Evolutionary conservation across 2,113 vertebrate genomes (phyloP), one percentile per base, ranked within the genome.

Genomic region (Toxotes chatareus): DNA sequence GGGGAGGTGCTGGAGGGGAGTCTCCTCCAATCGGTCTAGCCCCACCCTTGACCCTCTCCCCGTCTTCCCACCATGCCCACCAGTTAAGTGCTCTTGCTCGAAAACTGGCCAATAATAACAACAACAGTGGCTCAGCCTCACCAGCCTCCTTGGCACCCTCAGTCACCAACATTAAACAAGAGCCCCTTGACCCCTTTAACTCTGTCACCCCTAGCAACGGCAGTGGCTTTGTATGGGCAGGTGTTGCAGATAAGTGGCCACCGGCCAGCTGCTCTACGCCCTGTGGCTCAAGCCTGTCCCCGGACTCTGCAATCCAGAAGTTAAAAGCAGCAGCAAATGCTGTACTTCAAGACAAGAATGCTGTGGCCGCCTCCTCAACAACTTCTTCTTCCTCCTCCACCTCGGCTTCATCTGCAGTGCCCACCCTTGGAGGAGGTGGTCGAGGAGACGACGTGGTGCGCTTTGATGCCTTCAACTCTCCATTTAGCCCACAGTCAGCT

Each of bases 281-380:
- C 87, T 95, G 95, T 38, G 91, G 96, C 91, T 97, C 97, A 71
- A 95, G 97, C 93, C 92, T 99, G 68, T 99, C 98, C 32, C 98
- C 98, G 0, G 97, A 98, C 90, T 99, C 98, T 14, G 98, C 98
- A 84, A 99, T 99, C 92, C 96, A 99, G 89, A 99, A 99, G 92
- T 93, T 99, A 88, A 99, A 99, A 93, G 98, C 98, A 0, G 98
- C 98, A 49, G 98, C 98, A 78, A 99, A 99, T 49, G 98, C 98
- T 0, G 98, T 99, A 38, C 96, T 99, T 87, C 98, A 99, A 95
- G 98, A 99, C 95, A 98, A 99, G 91, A 96, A 96, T 68, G 94
- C 96, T 23, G 93, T 93, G 75, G 93, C 93, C 23, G 80, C 91
- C 14, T 91, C 94, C 7, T 90, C 94, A 12, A 93, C 93, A 0